Conservation (phyloP, 2,888 invertebrate genomes). For the Spilosoma lubricipeda region DNA sequence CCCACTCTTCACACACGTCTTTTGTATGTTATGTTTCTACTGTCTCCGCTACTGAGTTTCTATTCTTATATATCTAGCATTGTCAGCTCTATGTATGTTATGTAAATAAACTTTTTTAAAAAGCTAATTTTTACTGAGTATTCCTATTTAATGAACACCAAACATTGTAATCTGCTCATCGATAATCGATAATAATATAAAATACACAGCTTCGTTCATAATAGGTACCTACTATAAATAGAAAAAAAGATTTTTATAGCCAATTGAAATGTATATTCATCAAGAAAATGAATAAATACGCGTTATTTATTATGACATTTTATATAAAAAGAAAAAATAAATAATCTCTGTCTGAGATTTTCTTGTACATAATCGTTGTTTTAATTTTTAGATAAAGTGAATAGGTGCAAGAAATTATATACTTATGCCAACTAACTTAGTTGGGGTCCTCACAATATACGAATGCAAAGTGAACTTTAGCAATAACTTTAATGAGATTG, state of each 20-base stretch:
- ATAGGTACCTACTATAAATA: constrained; percentile 32
- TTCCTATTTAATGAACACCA: constrained; percentile 57
- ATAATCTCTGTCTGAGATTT: constrained; percentile 63
- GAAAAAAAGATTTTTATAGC: constrained; percentile 59
- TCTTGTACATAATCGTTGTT: constrained; percentile 70
- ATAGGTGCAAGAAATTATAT: constrained; percentile 17
- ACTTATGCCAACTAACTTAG: constrained; percentile 23
- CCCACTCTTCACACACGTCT: constrained; percentile 35
- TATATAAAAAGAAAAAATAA: constrained; percentile 62
- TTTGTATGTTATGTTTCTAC: constrained; percentile 41
- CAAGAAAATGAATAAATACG: constrained; percentile 56
- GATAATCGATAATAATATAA: constrained; percentile 20
- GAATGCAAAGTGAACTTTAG: constrained; percentile 15
- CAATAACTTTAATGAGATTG: constrained; percentile 23
- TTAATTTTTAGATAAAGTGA: constrained; percentile 54
- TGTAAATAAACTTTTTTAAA: constrained; percentile 83
- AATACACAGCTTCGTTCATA: constrained; percentile 48
- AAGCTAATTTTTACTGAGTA: constrained; percentile 63
- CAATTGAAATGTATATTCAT: constrained; percentile 61
- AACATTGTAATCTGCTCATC: constrained; percentile 48
- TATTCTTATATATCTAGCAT: constrained; percentile 73
- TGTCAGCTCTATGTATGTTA: constrained; percentile 81
- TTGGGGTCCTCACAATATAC: constrained; percentile 12
- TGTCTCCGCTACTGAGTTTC: constrained; percentile 71
- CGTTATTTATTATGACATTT: constrained; percentile 65